phyloP scores from a whole-genome alignment of 53 echinoderm and acorn worm species.

The Crossaster papposus region DNA sequence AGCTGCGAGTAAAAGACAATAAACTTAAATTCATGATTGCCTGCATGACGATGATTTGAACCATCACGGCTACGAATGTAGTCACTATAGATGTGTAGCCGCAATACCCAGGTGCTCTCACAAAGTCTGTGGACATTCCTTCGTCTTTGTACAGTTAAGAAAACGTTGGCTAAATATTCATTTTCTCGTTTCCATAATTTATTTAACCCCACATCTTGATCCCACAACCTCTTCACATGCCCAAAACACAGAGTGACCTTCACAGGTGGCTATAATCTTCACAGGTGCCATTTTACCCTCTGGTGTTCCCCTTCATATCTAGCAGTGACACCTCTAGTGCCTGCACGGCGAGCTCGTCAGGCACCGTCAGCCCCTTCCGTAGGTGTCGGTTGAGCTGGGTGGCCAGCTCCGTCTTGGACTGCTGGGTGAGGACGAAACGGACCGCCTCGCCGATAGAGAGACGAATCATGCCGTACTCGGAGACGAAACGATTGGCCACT shows the following conservation, averaged over 20 bases:
- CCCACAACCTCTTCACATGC: neutral
- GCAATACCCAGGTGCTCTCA: too few species aligned
- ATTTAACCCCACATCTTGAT: too few species aligned
- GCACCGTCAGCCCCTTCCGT: conserved; percentile 74
- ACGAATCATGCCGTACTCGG: conserved; percentile 93
- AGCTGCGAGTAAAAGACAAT: conserved; percentile 46
- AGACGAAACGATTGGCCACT: conserved; percentile 97
- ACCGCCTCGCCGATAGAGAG: conserved; percentile 94
- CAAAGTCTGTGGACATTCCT: too few species aligned
- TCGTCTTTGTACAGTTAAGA: too few species aligned
- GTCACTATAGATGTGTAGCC: neutral
- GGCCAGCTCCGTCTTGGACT: conserved; percentile 91
- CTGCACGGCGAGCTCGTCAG: conserved; percentile 88
- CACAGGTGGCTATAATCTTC: neutral
- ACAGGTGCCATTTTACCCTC: conserved; percentile 70
- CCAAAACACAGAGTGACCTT: too few species aligned
- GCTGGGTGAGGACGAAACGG: conserved; percentile 80
- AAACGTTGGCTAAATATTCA: too few species aligned
- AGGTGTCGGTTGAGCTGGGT: conserved; percentile 79
- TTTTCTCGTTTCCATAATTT: too few species aligned
- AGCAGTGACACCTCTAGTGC: conserved; percentile 83
- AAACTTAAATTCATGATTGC: too few species aligned
- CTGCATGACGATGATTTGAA: too few species aligned
- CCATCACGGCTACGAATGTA: neutral
- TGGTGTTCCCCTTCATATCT: conserved; percentile 80